These are phyloP conservation scores for Melanchra persicariae DNA, from an alignment of 2,888 invertebrate genomes.

Conservation along the genomic window DNA sequence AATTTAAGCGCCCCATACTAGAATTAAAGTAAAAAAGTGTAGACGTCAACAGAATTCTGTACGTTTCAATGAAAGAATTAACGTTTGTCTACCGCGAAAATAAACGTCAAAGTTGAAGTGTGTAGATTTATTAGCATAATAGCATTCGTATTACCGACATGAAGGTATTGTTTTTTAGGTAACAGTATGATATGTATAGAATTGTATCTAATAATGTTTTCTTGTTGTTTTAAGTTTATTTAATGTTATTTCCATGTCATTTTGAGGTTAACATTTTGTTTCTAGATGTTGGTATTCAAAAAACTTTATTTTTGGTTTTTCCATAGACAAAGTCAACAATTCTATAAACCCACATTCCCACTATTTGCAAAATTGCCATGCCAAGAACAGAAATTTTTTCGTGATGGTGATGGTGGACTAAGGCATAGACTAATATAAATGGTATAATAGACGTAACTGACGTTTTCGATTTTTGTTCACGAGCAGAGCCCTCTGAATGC, in stretches of 20 bases:
- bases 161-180: neutral
- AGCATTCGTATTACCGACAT: neutral
- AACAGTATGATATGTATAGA: neutral
- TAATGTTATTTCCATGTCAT: neutral
- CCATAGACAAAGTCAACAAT: slow-evolving; percentile 9
- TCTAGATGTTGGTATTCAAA: slow-evolving; percentile 45
- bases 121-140: neutral
- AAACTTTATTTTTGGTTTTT: slow-evolving; percentile 11
- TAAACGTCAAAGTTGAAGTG: slow-evolving; percentile 68
- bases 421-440: too few species aligned
- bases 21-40: slow-evolving; percentile 52
- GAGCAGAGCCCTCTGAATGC: too few species aligned
- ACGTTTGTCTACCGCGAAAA: slow-evolving; percentile 72
- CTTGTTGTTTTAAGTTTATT: neutral
- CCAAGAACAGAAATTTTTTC: too few species aligned
- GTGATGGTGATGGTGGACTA: too few species aligned
- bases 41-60: slow-evolving; percentile 71
- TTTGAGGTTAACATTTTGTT: slow-evolving; percentile 53
- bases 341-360: neutral
- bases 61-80: slow-evolving; percentile 60
- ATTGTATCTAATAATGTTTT: neutral
- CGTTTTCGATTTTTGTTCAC: too few species aligned
- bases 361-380: slow-evolving; percentile 3
- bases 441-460: too few species aligned
- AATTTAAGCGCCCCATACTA: slow-evolving; percentile 29